phyloP scores from a whole-genome alignment of 2,888 invertebrate species.

The Drosophila greeni region DNA sequence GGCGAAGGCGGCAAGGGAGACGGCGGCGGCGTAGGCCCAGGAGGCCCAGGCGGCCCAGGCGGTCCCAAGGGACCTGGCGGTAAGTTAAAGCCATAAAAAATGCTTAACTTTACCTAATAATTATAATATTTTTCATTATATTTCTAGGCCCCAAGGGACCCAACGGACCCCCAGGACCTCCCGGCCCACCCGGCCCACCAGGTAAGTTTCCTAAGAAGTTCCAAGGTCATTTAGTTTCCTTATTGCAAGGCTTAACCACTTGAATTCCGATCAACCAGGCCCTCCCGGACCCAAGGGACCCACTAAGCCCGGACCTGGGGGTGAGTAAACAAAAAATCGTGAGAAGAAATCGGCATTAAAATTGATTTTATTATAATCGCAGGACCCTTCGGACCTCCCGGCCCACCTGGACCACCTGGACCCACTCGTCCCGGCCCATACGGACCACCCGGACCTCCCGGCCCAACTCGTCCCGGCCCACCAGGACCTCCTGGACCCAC shows the following conservation, averaged over 20 bases:
- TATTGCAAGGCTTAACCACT: not conserved
- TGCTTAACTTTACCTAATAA: too few species aligned
- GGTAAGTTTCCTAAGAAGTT: constrained; percentile 38
- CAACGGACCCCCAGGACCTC: constrained; percentile 69
- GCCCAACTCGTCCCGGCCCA: constrained; percentile 62
- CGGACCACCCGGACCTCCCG: constrained; percentile 71
- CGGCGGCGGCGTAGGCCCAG: constrained; percentile 67
- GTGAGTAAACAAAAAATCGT: not conserved
- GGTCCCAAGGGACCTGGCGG: constrained; percentile 74
- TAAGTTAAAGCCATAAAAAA: constrained; percentile 25
- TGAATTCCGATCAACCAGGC: constrained; percentile 33
- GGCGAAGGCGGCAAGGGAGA: constrained; percentile 72
- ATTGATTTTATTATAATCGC: not conserved
- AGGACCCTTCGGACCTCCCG: constrained; percentile 52
- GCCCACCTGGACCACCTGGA: constrained; percentile 75
- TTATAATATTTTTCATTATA: not conserved
- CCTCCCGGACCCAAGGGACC: constrained; percentile 64
- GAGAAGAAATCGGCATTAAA: not conserved
- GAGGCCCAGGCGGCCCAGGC: constrained; percentile 73
- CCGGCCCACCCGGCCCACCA: constrained; percentile 74
- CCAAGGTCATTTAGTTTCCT: not conserved
- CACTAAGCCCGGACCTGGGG: constrained; percentile 59
- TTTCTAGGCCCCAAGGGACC: constrained; percentile 45
- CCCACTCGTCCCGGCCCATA: constrained; percentile 57
- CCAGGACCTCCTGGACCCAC: constrained; percentile 29